phyloP scores from a whole-genome alignment of 2,888 invertebrate species.

The Eupithecia vulgata region DNA sequence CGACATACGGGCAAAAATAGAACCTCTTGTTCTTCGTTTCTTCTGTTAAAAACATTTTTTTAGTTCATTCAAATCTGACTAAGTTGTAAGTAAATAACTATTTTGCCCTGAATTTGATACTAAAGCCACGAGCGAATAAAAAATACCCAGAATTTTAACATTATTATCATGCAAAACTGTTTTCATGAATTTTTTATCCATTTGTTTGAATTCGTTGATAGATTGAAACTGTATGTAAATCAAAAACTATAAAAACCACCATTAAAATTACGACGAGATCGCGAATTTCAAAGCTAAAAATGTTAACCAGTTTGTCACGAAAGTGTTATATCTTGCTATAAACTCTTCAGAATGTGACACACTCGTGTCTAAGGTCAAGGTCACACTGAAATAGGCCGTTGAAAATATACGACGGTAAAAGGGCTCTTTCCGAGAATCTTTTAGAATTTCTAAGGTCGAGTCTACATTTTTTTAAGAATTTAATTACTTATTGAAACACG shows the following conservation, averaged over 20 bases:
- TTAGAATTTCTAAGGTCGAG: neutral
- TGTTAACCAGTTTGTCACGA: neutral
- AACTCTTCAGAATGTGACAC: constrained; percentile 20
- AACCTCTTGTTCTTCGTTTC: too few relatives aligned
- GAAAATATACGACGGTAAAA: constrained; percentile 10
- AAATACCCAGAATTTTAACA: neutral
- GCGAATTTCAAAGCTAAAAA: constrained; percentile 9
- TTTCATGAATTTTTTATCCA: too few relatives aligned
- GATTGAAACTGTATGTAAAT: too few relatives aligned
- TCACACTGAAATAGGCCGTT: constrained; percentile 30
- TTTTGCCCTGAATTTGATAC: too few relatives aligned
- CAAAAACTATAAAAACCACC: neutral
- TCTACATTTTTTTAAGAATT: neutral
- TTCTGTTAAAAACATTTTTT: neutral
- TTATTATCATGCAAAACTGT: neutral
- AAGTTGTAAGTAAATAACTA: too few relatives aligned
- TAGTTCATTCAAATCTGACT: neutral
- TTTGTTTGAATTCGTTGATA: too few relatives aligned
- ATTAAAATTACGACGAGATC: neutral
- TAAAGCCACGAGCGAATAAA: too few relatives aligned
- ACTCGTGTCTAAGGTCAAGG: constrained; percentile 30
- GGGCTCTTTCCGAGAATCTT: neutral
- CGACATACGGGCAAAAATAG: too few relatives aligned
- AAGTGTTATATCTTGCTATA: neutral
- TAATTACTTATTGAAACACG: neutral